A percentile compares a stretch with the other conserved stretches of the same genome.
Conservation (phyloP, 2,797 vertebrate genomes). For the Cynopterus sphinx region DNA sequence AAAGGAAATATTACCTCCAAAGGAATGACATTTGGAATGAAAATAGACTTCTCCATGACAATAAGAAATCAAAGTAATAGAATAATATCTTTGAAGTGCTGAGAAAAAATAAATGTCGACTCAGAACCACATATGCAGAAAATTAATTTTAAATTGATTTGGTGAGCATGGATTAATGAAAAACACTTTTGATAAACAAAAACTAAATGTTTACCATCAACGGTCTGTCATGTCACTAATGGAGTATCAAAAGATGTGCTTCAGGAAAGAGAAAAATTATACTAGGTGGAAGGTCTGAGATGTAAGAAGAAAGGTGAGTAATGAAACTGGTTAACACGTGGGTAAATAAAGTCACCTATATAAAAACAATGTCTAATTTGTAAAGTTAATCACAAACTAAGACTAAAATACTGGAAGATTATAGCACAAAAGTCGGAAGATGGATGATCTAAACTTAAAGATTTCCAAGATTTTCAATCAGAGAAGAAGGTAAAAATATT, state of each 20-base stretch:
- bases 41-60: background rate
- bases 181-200: conserved; percentile 6
- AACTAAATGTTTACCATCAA: background rate
- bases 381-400: background rate
- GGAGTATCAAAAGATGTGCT: background rate
- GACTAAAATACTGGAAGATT: background rate
- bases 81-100: background rate
- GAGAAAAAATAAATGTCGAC: background rate
- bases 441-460: background rate
- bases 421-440: background rate
- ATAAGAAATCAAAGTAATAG: background rate
- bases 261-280: background rate
- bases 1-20: background rate
- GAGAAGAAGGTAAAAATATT: background rate
- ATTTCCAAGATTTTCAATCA: background rate
- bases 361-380: background rate
- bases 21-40: background rate
- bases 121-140: background rate
- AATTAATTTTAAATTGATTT: background rate
- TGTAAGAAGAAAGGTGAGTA: background rate
- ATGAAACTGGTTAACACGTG: background rate
- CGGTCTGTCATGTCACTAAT: background rate
- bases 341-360: background rate
- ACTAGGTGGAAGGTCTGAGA: background rate
- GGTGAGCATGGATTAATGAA: background rate